phyloP scores from a whole-genome alignment of 2,113 vertebrate genomes.

The Coryphaenoides rupestris region DNA sequence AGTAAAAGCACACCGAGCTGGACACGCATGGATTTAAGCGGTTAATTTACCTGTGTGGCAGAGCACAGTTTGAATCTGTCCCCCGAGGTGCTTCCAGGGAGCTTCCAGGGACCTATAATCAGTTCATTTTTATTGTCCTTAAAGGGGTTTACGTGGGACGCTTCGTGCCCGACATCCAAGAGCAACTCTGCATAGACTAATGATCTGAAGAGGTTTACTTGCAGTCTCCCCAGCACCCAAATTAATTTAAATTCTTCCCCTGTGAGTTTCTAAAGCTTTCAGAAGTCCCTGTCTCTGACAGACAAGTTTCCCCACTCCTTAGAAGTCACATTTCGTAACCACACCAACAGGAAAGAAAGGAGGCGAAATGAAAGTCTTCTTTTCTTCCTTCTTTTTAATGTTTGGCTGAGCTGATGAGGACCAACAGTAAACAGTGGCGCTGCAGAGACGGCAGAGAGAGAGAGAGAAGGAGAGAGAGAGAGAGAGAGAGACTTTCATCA shows the following conservation, averaged over 20 bases:
- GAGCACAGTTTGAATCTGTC: too few species aligned
- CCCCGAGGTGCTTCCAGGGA: too few species aligned
- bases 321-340: not conserved
- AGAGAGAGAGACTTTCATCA: conserved; percentile 32
- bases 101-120: too few species aligned
- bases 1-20: too few species aligned
- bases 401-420: conserved; percentile 4
- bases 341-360: not conserved
- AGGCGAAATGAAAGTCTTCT: not conserved
- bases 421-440: conserved; percentile 18
- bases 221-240: not conserved
- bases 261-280: not conserved
- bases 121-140: too few species aligned
- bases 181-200: too few species aligned
- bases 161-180: too few species aligned
- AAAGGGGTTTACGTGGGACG: too few species aligned
- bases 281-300: not conserved
- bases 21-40: too few species aligned
- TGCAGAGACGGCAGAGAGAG: conserved; percentile 9
- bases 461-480: not conserved
- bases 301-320: not conserved
- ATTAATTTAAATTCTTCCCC: not conserved
- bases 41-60: too few species aligned
- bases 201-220: not conserved
- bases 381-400: too few species aligned